Evolutionary conservation across 2,797 vertebrate genomes (phyloP).

Genomic region (Acrossocheilus wenchowensis): DNA sequence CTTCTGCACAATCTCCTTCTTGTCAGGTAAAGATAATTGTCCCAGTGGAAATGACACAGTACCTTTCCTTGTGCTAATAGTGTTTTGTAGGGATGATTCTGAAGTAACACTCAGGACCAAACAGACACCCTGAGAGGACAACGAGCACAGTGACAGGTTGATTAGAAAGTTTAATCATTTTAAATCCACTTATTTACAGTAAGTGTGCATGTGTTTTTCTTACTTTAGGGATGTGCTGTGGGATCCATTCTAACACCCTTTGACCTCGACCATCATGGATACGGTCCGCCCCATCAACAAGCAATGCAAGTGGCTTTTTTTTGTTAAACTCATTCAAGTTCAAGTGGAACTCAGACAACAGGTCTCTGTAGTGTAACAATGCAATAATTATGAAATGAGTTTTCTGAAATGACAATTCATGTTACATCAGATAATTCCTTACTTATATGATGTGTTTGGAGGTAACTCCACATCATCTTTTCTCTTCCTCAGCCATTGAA

Average conservation of each 20-base stretch:
- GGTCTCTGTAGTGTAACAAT: slow-evolving; percentile 71
- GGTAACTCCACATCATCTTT: slow-evolving; percentile 62
- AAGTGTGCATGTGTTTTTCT: slow-evolving; percentile 20
- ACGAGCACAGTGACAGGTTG: background rate
- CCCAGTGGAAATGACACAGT: slow-evolving; percentile 73
- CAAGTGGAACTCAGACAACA: slow-evolving; percentile 80
- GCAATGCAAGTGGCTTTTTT: slow-evolving; percentile 79
- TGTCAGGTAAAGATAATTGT: slow-evolving; percentile 77
- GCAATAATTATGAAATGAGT: background rate
- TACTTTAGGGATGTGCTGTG: slow-evolving; percentile 80
- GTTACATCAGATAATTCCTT: slow-evolving; percentile 8
- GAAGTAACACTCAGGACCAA: slow-evolving; percentile 81
- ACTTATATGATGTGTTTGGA: slow-evolving; percentile 79
- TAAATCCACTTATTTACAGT: background rate
- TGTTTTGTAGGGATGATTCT: slow-evolving; percentile 72
- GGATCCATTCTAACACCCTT: slow-evolving; percentile 85
- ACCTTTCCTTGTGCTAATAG: slow-evolving; percentile 74
- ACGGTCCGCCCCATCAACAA: slow-evolving; percentile 84
- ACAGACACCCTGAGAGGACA: slow-evolving; percentile 77
- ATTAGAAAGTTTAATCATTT: background rate
- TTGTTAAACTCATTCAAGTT: too few relatives aligned
- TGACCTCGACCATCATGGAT: slow-evolving; percentile 75
- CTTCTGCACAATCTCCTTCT: slow-evolving; percentile 81
- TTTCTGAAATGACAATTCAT: slow-evolving; percentile 64
- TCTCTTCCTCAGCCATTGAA: slow-evolving; percentile 71